Percentiles rank a stretch among this genome's conserved stretches.
phyloP scores from a whole-genome alignment of 2,888 invertebrate genomes.

The Meandrusa payeni region DNA sequence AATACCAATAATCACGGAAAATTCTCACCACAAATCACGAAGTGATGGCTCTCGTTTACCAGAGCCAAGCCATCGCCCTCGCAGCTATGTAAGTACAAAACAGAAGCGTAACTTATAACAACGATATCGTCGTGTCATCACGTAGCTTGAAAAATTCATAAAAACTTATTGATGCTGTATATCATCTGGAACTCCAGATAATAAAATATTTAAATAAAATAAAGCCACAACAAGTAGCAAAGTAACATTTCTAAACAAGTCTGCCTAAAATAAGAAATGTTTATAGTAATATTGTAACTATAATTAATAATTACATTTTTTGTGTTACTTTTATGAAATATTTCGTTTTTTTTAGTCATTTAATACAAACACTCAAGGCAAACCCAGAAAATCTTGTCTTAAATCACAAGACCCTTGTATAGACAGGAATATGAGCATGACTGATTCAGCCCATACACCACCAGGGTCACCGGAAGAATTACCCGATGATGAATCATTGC shows the following conservation, averaged over 20 bases:
- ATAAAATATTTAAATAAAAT: too few relatives aligned
- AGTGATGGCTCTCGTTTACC: constrained; percentile 68
- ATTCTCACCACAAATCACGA: constrained; percentile 70
- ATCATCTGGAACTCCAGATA: too few relatives aligned
- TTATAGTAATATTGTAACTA: too few relatives aligned
- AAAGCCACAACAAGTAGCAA: too few relatives aligned
- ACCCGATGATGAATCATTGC: constrained; percentile 89
- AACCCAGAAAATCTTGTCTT: constrained; percentile 61
- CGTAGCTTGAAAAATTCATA: too few relatives aligned
- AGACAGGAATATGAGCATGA: constrained; percentile 63
- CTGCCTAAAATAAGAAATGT: too few relatives aligned
- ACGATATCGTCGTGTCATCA: too few relatives aligned
- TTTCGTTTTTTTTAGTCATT: constrained; percentile 64
- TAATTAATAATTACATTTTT: too few relatives aligned
- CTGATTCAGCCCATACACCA: constrained; percentile 79
- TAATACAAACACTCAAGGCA: constrained; percentile 60
- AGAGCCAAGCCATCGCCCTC: constrained; percentile 75
- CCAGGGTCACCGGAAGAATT: constrained; percentile 83
- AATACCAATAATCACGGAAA: constrained; percentile 84
- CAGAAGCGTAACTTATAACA: not conserved
- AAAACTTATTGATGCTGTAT: too few relatives aligned
- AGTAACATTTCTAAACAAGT: too few relatives aligned
- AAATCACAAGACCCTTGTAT: constrained; percentile 58
- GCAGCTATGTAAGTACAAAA: constrained; percentile 78
- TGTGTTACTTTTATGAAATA: too few relatives aligned